phyloP scores from a whole-genome alignment of 2,797 vertebrate species.

The Sebastes matsubarae region DNA sequence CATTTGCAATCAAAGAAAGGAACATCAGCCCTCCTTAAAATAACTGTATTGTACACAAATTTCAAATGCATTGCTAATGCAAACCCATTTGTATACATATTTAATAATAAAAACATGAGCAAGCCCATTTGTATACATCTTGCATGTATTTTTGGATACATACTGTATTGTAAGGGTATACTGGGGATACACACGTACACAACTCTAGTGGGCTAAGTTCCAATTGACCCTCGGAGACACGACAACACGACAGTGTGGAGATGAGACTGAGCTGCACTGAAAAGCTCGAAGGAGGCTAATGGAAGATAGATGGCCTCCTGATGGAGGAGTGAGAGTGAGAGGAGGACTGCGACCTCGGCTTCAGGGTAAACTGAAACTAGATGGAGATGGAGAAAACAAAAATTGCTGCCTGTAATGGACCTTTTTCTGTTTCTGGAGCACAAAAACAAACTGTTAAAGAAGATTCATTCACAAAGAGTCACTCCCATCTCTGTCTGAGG shows the following conservation, averaged over 20 bases:
- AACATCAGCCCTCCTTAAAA: not conserved
- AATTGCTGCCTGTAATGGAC: not conserved
- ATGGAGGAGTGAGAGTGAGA: not conserved
- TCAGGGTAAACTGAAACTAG: not conserved
- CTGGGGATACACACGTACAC: not conserved
- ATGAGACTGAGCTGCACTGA: not conserved
- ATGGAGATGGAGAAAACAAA: not conserved
- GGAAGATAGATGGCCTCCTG: not conserved
- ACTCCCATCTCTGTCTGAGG: conserved; percentile 32
- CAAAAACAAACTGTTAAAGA: conserved; percentile 12
- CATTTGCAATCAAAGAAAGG: not conserved
- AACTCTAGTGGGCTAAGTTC: not conserved
- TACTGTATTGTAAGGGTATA: not conserved
- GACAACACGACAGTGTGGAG: not conserved
- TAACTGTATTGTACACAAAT: not conserved
- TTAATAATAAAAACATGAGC: not conserved
- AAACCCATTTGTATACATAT: no score
- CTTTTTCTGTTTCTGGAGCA: not conserved
- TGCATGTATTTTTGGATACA: not conserved
- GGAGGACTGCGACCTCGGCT: not conserved
- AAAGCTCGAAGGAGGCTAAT: conserved; percentile 4
- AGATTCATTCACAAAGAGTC: conserved; percentile 9
- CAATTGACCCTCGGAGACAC: not conserved
- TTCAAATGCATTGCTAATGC: not conserved
- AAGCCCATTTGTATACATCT: no score